A percentile compares a stretch with the other conserved stretches of the same genome.
phyloP scores from a whole-genome alignment of 1,140 invertebrate species.

The Eubasilissa regina region DNA sequence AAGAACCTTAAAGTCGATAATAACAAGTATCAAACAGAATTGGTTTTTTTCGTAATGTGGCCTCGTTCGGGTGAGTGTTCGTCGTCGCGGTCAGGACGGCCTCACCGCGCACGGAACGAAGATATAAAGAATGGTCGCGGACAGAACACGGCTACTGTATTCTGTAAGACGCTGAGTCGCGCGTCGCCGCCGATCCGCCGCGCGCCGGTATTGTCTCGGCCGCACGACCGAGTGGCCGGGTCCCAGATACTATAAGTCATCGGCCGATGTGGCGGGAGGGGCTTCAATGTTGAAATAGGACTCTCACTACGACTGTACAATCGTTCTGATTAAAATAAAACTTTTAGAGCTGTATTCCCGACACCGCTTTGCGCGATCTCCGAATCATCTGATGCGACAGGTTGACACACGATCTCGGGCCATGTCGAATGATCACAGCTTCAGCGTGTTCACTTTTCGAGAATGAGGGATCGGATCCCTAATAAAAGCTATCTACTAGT shows the following conservation, averaged over 20 bases:
- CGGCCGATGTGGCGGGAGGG: slow-evolving; percentile 13
- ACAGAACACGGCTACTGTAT: slow-evolving; percentile 41
- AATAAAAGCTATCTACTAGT: no score
- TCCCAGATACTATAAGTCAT: slow-evolving; percentile 25
- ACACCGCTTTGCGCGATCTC: no score
- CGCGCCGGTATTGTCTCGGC: slow-evolving; percentile 37
- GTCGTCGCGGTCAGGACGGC: background rate
- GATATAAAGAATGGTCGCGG: slow-evolving; percentile 44
- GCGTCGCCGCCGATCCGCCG: background rate
- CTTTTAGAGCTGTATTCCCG: no score
- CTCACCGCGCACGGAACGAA: slow-evolving; percentile 21
- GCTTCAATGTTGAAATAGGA: background rate
- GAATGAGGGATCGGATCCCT: no score
- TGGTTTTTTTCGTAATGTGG: slow-evolving; percentile 9
- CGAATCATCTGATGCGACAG: no score
- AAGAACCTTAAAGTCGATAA: background rate
- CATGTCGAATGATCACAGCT: no score
- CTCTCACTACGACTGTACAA: no score
- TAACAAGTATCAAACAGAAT: background rate
- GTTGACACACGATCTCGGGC: no score
- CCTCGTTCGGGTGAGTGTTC: background rate
- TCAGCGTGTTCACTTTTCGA: no score
- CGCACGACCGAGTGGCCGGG: slow-evolving; percentile 24
- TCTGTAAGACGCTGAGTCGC: background rate
- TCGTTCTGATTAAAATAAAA: no score